Conservation (phyloP, 2,797 vertebrate genomes). For the Cheirogaleus major region DNA sequence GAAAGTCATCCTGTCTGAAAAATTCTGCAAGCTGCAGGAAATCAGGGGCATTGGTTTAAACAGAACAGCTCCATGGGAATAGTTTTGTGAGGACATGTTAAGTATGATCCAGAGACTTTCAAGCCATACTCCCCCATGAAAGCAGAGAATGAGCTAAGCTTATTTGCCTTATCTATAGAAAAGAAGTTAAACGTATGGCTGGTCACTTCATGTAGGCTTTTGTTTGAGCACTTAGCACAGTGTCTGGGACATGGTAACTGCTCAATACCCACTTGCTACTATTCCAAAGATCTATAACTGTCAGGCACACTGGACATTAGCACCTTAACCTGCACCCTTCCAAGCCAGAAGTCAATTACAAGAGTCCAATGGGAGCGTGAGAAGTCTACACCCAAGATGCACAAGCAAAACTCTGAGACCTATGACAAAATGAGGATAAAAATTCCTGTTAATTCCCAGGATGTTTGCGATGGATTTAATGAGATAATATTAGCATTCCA, state of each 20-base stretch:
- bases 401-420: not conserved
- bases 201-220: not conserved
- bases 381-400: not conserved
- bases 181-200: not conserved
- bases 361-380: not conserved
- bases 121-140: not conserved
- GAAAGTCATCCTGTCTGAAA: conserved; percentile 38
- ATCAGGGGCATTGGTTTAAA: not conserved
- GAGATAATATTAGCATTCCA: not conserved
- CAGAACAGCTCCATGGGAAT: not conserved
- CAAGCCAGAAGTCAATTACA: not conserved
- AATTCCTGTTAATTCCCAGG: not conserved
- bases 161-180: not conserved
- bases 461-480: not conserved
- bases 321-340: not conserved
- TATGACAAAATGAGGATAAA: not conserved
- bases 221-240: not conserved
- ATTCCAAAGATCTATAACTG: not conserved
- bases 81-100: not conserved
- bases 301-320: not conserved
- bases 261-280: not conserved
- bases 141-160: not conserved
- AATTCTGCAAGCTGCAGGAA: not conserved
- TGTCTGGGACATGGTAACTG: not conserved
- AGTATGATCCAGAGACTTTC: not conserved